A percentile compares a stretch with the other conserved stretches of the same genome.
These are phyloP conservation scores for Lasiommata megera DNA, from an alignment of 2,888 invertebrate genomes.

Conservation along the genomic window DNA sequence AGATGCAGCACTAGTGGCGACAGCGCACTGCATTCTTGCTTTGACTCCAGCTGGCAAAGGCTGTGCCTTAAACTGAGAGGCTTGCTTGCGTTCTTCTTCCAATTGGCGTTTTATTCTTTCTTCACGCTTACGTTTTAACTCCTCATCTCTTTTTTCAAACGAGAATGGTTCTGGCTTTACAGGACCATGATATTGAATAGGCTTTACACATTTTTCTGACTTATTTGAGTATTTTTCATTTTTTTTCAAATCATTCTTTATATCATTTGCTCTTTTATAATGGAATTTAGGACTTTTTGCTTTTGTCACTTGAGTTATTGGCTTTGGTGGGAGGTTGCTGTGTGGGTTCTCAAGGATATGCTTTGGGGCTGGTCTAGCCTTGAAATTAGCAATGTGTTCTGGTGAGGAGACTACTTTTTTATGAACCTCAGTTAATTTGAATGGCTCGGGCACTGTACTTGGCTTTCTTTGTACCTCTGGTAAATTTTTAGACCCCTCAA, in stretches of 20 bases:
- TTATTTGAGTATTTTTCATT: conserved; percentile 22
- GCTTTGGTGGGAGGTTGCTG: conserved; percentile 52
- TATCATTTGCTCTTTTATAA: conserved; percentile 52
- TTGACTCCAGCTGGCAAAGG: conserved; percentile 81
- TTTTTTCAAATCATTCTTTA: conserved; percentile 39
- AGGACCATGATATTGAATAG: conserved; percentile 49
- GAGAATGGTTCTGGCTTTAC: conserved; percentile 82
- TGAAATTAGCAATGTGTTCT: conserved; percentile 61
- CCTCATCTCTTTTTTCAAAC: conserved; percentile 84
- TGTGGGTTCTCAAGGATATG: conserved; percentile 67
- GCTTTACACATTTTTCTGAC: conserved; percentile 42
- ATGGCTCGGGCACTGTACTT: conserved; percentile 82
- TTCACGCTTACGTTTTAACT: conserved; percentile 79
- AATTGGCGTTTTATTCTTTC: conserved; percentile 81
- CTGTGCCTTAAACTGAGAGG: conserved; percentile 85
- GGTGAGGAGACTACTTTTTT: conserved; percentile 60
- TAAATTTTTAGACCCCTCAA: conserved; percentile 73
- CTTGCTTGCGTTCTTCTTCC: conserved; percentile 82
- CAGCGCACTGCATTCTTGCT: conserved; percentile 59
- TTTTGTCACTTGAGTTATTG: conserved; percentile 47
- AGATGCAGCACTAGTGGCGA: conserved; percentile 49
- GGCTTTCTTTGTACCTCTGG: conserved; percentile 78
- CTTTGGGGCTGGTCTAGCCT: conserved; percentile 84
- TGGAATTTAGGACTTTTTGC: conserved; percentile 62
- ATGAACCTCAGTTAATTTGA: conserved; percentile 81